phyloP scores from a whole-genome alignment of 23 tunicate genomes.

The Diplosoma virens region DNA sequence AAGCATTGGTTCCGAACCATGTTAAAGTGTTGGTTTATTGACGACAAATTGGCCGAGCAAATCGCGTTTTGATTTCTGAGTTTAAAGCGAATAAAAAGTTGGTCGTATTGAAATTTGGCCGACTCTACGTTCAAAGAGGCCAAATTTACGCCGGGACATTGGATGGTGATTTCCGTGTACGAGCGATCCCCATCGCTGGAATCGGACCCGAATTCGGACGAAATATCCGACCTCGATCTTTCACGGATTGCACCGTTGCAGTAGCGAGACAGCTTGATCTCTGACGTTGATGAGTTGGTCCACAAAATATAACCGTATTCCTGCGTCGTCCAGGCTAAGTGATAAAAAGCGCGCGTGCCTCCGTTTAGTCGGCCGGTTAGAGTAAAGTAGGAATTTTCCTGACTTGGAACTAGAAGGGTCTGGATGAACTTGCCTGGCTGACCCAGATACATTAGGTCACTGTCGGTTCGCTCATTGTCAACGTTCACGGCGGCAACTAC shows the following conservation, averaged over 20 bases:
- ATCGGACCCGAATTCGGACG: background rate
- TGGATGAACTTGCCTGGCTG: background rate
- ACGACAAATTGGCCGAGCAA: background rate
- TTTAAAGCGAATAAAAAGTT: background rate
- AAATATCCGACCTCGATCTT: background rate
- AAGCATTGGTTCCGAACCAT: background rate
- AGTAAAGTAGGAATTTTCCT: background rate
- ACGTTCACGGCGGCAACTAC: conserved; percentile 1
- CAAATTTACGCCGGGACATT: background rate
- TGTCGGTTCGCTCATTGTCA: background rate
- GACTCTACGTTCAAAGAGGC: background rate
- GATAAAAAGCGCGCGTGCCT: background rate
- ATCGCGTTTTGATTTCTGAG: background rate
- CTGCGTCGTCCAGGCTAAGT: conserved; percentile 17
- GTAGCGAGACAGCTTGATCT: background rate
- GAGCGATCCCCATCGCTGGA: background rate
- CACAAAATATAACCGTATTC: conserved; percentile 15
- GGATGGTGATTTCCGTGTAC: conserved; percentile 3
- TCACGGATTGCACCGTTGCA: background rate
- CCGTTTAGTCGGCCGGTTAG: background rate
- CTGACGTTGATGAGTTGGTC: background rate
- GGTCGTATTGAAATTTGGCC: background rate
- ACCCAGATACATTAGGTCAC: conserved; percentile 28
- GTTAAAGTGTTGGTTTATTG: background rate
- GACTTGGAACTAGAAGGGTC: background rate